Evolutionary conservation across 2,888 invertebrate species (phyloP).

Genomic region (Eupsilia transversa): DNA sequence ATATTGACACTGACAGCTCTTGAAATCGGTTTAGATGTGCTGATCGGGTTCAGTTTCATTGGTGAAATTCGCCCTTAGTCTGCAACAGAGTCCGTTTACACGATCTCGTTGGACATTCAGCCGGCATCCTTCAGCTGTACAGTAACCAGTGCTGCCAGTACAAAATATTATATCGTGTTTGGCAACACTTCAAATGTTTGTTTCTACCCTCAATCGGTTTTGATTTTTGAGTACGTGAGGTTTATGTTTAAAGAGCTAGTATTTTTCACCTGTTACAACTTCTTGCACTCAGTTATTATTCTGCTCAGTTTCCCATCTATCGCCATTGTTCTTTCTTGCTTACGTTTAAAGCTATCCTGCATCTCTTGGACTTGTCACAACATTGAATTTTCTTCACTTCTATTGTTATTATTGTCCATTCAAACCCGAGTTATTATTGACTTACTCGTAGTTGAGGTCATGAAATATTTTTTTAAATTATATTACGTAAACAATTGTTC

Average conservation of each 20-base stretch:
- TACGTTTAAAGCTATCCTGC: background rate
- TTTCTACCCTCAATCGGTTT: slow-evolving; percentile 22
- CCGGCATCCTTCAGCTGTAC: slow-evolving; percentile 4
- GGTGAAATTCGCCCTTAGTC: no score
- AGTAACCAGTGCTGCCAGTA: slow-evolving; percentile 24
- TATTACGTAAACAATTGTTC: background rate
- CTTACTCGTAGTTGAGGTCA: background rate
- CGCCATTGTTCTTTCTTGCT: background rate
- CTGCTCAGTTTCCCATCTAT: background rate
- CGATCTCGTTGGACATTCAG: slow-evolving; percentile 39
- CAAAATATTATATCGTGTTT: slow-evolving; percentile 44
- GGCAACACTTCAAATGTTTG: slow-evolving; percentile 60
- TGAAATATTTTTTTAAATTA: no score
- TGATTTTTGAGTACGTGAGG: slow-evolving; percentile 20
- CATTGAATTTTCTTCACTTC: background rate
- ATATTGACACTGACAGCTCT: no score
- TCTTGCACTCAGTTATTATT: background rate
- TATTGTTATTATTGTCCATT: background rate
- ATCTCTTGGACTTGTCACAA: background rate
- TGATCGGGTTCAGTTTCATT: no score
- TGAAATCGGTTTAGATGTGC: no score
- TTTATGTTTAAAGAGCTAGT: slow-evolving; percentile 3
- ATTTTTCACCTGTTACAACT: slow-evolving; percentile 3
- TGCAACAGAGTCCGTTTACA: slow-evolving; percentile 3
- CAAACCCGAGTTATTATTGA: slow-evolving; percentile 1